Conservation (phyloP, 2,113 vertebrate species). For the Glaucidium brasilianum region DNA sequence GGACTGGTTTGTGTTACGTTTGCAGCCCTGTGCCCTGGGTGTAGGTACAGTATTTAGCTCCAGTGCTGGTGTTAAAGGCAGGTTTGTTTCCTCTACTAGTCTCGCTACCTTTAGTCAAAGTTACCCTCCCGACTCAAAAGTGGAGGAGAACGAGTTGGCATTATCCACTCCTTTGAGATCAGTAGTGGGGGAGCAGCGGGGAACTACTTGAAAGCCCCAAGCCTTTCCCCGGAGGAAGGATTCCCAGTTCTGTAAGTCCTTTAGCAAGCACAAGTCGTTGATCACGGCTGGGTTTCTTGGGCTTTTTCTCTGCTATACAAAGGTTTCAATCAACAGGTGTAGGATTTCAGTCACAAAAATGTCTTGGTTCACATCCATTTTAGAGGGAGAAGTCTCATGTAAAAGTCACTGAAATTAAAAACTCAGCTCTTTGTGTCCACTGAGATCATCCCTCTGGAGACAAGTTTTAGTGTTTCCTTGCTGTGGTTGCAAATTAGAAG, state of each 20-base stretch:
- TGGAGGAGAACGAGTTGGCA: neutral
- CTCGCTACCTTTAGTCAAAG: neutral
- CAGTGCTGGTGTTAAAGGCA: neutral
- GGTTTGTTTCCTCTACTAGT: accelerated
- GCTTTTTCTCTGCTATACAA: neutral
- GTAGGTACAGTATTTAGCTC: neutral
- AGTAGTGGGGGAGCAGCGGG: accelerated
- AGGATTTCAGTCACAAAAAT: neutral
- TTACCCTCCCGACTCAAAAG: neutral
- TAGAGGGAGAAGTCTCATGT: neutral
- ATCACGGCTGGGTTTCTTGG: neutral
- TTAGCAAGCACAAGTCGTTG: neutral
- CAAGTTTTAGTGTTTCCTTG: neutral
- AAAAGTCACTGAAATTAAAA: neutral
- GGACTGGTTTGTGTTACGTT: accelerated
- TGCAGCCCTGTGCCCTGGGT: neutral
- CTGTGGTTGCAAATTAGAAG: neutral
- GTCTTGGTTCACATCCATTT: neutral
- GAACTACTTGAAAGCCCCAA: neutral
- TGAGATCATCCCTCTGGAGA: neutral
- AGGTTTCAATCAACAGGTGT: neutral
- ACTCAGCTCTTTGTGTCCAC: neutral
- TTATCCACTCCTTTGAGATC: neutral
- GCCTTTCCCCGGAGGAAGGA: neutral
- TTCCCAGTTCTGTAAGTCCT: neutral